phyloP scores from a whole-genome alignment of 1,140 invertebrate genomes.

The Pachypeltis micranthus region DNA sequence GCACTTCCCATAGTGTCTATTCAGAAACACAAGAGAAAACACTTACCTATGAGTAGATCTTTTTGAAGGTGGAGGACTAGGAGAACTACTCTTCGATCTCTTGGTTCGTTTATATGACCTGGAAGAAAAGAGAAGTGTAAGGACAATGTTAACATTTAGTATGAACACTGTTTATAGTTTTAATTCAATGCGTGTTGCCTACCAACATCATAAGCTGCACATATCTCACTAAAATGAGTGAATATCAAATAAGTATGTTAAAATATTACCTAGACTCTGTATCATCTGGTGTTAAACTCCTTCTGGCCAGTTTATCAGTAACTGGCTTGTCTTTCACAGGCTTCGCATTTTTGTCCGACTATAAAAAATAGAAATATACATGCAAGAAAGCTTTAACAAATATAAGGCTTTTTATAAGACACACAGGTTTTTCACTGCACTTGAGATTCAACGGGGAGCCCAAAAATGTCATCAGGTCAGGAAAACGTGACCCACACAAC shows the following conservation, averaged over 20 bases:
- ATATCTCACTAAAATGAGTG: no score
- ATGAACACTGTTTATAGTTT: no score
- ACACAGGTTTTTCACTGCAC: no score
- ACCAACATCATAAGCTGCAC: no score
- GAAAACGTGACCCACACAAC: background rate
- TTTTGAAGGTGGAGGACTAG: conserved; percentile 24
- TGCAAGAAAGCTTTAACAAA: background rate
- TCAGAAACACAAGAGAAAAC: background rate
- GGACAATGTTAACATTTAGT: background rate
- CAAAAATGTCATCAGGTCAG: no score
- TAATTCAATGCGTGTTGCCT: no score
- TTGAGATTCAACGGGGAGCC: no score
- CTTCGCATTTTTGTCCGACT: conserved; percentile 30
- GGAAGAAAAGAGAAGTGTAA: conserved; percentile 27
- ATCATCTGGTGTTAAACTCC: conserved; percentile 26
- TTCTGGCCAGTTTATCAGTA: conserved; percentile 27
- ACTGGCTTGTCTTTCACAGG: conserved; percentile 9
- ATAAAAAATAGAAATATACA: conserved; percentile 8
- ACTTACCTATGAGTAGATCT: conserved; percentile 25
- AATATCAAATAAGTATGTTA: background rate
- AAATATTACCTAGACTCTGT: conserved; percentile 9
- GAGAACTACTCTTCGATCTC: conserved; percentile 27
- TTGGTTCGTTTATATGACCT: conserved; percentile 23
- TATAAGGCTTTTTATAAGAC: conserved; percentile 2
- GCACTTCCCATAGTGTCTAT: background rate